A percentile compares a stretch with the other conserved stretches of the same genome.
These are phyloP conservation scores for Drosophila erecta DNA, from an alignment of 1,140 invertebrate species.

Conservation along the genomic window DNA sequence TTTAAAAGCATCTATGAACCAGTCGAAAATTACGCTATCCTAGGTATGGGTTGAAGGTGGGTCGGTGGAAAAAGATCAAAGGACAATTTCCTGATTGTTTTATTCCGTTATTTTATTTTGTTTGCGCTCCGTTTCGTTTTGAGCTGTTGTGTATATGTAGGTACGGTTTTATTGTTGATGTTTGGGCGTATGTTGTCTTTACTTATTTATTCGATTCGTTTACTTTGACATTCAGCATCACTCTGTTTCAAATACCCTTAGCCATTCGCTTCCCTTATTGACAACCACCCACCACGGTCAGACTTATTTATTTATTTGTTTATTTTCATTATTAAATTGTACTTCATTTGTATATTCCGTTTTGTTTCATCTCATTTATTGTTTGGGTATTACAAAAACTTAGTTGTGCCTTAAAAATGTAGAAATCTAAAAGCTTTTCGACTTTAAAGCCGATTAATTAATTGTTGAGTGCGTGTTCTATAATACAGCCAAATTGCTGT, in stretches of 20 bases:
- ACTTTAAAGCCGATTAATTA: conserved; percentile 36
- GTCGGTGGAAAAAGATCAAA: conserved; percentile 71
- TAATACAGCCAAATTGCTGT: too few relatives aligned
- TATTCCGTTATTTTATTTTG: conserved; percentile 82
- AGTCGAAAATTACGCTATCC: conserved; percentile 45
- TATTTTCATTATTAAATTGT: conserved; percentile 72
- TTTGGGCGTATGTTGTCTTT: conserved; percentile 72
- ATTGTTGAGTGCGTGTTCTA: conserved; percentile 37
- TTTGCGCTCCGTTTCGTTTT: conserved; percentile 46
- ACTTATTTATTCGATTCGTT: conserved; percentile 70
- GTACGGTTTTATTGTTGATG: conserved; percentile 51
- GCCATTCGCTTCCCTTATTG: conserved; percentile 5
- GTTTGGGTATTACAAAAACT: not conserved
- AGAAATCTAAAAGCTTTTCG: not conserved
- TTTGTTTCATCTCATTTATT: conserved; percentile 37
- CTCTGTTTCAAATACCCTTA: conserved; percentile 4
- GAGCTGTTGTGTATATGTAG: conserved; percentile 13
- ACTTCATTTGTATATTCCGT: conserved; percentile 61
- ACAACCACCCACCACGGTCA: conserved; percentile 26
- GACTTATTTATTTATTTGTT: conserved; percentile 60
- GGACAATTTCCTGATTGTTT: conserved; percentile 82
- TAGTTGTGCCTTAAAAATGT: not conserved
- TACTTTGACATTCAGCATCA: conserved; percentile 47
- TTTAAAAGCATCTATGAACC: conserved; percentile 46
- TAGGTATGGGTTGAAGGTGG: conserved; percentile 24